Percentiles rank a stretch among this genome's conserved stretches.
phyloP scores from a whole-genome alignment of 2,113 vertebrate genomes.

The Anguilla rostrata region DNA sequence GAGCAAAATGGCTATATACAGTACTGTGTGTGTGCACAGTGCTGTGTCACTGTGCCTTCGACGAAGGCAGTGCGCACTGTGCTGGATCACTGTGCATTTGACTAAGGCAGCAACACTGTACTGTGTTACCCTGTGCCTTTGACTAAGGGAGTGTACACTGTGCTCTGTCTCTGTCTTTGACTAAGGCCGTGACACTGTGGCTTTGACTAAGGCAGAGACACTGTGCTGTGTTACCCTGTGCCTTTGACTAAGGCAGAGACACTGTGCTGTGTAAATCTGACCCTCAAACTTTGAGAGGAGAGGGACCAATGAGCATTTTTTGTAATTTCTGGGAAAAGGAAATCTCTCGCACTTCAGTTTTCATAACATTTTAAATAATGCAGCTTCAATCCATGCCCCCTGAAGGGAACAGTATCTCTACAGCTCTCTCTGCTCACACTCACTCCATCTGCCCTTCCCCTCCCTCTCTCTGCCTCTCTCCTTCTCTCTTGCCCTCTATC shows the following conservation, averaged over 20 bases:
- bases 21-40: neutral
- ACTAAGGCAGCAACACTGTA: neutral
- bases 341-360: too few relatives aligned
- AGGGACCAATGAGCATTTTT: too few relatives aligned
- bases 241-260: neutral
- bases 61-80: neutral
- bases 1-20: too few relatives aligned
- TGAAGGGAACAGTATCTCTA: too few relatives aligned
- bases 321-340: too few relatives aligned
- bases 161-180: neutral
- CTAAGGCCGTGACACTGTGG: neutral
- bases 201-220: neutral
- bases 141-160: neutral
- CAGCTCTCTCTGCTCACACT: neutral
- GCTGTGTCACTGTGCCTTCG: neutral
- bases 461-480: slow-evolving; percentile 11
- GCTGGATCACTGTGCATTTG: neutral
- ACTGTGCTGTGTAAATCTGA: neutral
- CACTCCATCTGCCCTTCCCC: neutral
- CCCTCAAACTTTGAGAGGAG: neutral
- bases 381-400: too few relatives aligned
- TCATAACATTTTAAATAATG: too few relatives aligned
- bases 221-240: neutral
- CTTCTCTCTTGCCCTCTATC: slow-evolving; percentile 1
- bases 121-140: neutral